phyloP scores from a whole-genome alignment of 1,140 invertebrate genomes.

The Bilobella aurantiaca region DNA sequence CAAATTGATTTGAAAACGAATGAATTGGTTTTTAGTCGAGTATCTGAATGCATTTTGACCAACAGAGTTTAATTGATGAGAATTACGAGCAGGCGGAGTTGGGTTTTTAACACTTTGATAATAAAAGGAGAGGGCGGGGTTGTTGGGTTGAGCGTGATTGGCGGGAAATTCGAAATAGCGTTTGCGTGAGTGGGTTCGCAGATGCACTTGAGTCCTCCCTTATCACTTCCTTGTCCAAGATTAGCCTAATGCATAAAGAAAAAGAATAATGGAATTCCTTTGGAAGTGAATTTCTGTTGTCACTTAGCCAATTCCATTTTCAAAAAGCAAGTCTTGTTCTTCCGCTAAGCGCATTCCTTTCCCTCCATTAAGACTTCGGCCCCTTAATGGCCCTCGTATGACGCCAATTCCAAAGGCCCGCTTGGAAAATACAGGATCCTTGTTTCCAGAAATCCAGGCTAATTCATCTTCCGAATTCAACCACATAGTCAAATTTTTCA shows the following conservation, averaged over 20 bases:
- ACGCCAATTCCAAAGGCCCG: not conserved
- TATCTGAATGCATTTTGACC: no score
- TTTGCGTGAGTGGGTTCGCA: not conserved
- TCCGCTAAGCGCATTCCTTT: not conserved
- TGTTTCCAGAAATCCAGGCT: no score
- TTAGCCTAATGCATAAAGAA: not conserved
- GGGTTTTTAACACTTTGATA: no score
- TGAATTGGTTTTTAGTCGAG: no score
- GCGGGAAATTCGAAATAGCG: not conserved
- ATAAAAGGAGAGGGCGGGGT: no score
- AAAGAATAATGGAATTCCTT: not conserved
- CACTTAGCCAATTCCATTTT: slow-evolving; percentile 1
- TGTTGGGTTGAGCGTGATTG: no score
- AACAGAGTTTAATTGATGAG: no score
- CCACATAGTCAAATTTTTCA: not conserved
- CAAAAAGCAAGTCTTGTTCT: not conserved
- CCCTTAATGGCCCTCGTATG: not conserved
- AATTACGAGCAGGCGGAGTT: no score
- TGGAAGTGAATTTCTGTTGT: not conserved
- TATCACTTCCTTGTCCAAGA: not conserved
- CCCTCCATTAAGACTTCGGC: not conserved
- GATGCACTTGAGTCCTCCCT: not conserved
- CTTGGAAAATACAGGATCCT: no score
- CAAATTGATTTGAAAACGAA: no score
- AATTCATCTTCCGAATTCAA: not conserved